A percentile compares a stretch with the other conserved stretches of the same genome.
Conservation (phyloP, 2,113 vertebrate genomes). For the Bagarius yarrelli region DNA sequence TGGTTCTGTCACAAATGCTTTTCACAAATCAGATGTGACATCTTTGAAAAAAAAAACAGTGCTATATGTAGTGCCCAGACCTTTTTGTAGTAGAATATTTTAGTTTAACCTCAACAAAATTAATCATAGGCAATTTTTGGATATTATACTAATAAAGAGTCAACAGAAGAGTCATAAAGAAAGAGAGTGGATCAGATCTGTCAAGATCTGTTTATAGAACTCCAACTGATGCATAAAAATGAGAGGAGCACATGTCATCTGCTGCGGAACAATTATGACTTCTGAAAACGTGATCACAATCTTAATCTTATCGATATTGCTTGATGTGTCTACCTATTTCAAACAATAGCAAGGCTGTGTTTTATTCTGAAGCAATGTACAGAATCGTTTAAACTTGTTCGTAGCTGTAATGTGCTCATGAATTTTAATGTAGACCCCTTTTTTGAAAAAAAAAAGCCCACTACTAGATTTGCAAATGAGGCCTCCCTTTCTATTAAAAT, state of each 20-base stretch:
- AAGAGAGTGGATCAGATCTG: constrained; percentile 5
- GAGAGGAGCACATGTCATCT: constrained; percentile 17
- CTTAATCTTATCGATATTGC: constrained; percentile 14
- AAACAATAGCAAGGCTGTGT: constrained; percentile 55
- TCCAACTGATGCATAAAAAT: constrained; percentile 30
- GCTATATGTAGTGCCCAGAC: no score
- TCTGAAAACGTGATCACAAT: constrained; percentile 3
- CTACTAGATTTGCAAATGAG: constrained; percentile 56
- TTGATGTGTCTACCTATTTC: constrained; percentile 34
- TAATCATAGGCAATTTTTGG: no score
- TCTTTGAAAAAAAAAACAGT: no score
- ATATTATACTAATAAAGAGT: no score
- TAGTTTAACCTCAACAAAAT: no score
- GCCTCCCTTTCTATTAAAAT: constrained; percentile 58
- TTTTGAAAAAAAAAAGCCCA: constrained; percentile 51
- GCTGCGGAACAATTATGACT: background rate
- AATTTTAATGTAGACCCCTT: constrained; percentile 69
- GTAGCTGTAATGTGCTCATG: constrained; percentile 58
- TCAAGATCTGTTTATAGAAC: constrained; percentile 27
- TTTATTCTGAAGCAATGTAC: constrained; percentile 65
- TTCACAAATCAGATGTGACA: no score
- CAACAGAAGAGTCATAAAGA: constrained; percentile 6
- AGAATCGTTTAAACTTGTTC: constrained; percentile 30
- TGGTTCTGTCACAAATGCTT: no score
- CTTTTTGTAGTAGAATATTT: no score